These are phyloP conservation scores for Siniperca obscura DNA, from an alignment of 2,797 vertebrate species.

Conservation along the genomic window DNA sequence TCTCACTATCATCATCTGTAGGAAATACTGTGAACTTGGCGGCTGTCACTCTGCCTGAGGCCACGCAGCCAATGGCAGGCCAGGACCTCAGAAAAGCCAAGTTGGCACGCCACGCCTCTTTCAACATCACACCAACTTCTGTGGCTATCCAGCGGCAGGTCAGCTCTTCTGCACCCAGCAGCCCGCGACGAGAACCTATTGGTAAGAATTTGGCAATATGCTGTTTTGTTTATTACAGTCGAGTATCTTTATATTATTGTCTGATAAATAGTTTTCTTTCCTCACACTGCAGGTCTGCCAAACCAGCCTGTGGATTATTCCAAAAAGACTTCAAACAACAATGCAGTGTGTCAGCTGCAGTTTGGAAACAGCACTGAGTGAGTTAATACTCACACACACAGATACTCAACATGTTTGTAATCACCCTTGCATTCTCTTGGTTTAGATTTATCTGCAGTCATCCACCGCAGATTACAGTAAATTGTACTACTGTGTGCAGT, in stretches of 20 bases:
- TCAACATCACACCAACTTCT: conserved; percentile 77
- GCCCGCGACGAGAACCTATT: conserved; percentile 79
- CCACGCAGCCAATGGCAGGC: not conserved
- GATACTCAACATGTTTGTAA: not conserved
- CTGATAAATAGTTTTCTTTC: not conserved
- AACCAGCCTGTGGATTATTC: conserved; percentile 84
- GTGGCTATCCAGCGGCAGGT: conserved; percentile 80
- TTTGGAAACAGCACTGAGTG: conserved; percentile 85
- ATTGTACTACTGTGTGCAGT: too few species aligned
- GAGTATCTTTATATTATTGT: not conserved
- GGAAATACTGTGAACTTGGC: conserved; percentile 33
- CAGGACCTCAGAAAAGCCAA: conserved; percentile 75
- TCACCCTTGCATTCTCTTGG: not conserved
- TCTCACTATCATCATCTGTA: conserved; percentile 5
- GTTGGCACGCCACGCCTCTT: conserved; percentile 85
- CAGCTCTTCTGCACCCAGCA: conserved; percentile 91
- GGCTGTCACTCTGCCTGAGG: conserved; percentile 5
- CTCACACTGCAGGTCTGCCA: conserved; percentile 47
- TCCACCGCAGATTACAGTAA: not conserved
- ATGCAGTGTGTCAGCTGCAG: conserved; percentile 82
- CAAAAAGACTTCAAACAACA: conserved; percentile 75
- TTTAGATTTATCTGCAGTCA: conserved; percentile 21
- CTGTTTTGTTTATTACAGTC: not conserved
- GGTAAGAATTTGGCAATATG: conserved; percentile 69
- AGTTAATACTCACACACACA: conserved; percentile 55